Base-by-base conservation (phyloP, 2,113 vertebrate genomes). In the Edolisoma coerulescens region DNA sequence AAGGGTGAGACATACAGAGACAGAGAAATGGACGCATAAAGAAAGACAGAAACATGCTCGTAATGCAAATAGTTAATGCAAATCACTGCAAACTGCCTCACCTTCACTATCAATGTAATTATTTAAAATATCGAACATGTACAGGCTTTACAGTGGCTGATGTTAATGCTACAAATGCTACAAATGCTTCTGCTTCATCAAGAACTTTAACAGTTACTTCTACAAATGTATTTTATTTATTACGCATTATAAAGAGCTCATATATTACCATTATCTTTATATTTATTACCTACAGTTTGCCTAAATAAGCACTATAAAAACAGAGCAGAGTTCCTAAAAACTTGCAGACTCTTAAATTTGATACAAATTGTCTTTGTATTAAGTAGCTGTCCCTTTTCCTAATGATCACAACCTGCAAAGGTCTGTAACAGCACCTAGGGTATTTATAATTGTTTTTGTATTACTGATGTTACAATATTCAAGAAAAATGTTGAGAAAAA, bases 191-290 rank as follows among this genome's bases (percentile, higher is more conserved):
- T 93, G 54, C 52, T 45, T 84, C 76, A 96, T 70, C 47, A 57
- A 82, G 63, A 93, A 79, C 57, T 33, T 87, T 85, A 89, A 57
- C 17, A 39, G 39, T 59, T 93, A 54, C 45, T 91, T 74, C 28
- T 65, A 54, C 59, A 82, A 91, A 84, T 22, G 20, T 73, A 33
- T 74, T 94, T 95, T 93, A 95, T 54, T 68, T 87, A 91, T 68
- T 61, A 63, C 44, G 24, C 47, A 57, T n/a, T 93, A 87, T 64
- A 84, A 67, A 59, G 56, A 41, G 4, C 26, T 82, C 65, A 87
- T 35, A 27, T 35, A 69, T 60, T 76, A 68, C 35, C 49, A 57
- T 61, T 69, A 33, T 5, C 30, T 70, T 91, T 33, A n/a, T 41
- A 83, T 69, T 79, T 74, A 74, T 47, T 61, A 50, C 7, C 32